Base-by-base conservation (phyloP, 2,797 vertebrate genomes). In the Ptychadena robeensis region DNA sequence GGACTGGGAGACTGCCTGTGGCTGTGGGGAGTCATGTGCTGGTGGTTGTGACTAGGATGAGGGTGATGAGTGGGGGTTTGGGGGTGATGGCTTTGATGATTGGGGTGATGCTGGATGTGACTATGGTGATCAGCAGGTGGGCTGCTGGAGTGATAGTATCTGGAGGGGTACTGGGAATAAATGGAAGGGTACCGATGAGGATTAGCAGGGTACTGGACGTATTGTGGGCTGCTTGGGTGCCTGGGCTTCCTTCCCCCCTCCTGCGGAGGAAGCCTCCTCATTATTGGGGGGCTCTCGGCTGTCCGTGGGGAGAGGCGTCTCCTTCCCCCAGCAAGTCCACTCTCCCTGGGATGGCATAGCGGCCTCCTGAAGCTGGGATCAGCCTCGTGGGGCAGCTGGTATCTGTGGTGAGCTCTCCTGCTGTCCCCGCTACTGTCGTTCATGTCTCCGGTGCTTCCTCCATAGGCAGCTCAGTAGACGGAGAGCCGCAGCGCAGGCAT, bases 361-460 rank as follows among this genome's bases (percentile, higher is more conserved):
- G 96, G 96, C 96, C 97, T 95, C 89, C 95, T 92, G 34, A 93
- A 94, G 79, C 96, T 97, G 70, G 94, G 93, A 86, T 97, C 96
- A 87, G 92, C 91, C 73, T 95, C 94, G 75, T 93, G 92, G 73
- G 87, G 85, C 90, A 93, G 92, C 59, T 85, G 86, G 38, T 80
- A 87, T 34, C 85, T 27, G 30, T 80, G 65, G 82, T 82, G 38
- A 74, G 86, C 63, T 91, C 89, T 48, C 85, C 90, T 92, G 84
- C 87, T 82, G 59, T 93, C 91, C 89, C 88, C 92, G 40, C 92
- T 93, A 38, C 91, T 95, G 83, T 97, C 96, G 94, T 96, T 96
- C 88, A 96, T 96, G 80, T 30, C 73, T 59, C 25, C 10, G 27
- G 14, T 7, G 22, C 10, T 15, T 2, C 44, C 25, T 37, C 78